Conservation (phyloP, 2,113 vertebrate species). For the Pandion haliaetus region DNA sequence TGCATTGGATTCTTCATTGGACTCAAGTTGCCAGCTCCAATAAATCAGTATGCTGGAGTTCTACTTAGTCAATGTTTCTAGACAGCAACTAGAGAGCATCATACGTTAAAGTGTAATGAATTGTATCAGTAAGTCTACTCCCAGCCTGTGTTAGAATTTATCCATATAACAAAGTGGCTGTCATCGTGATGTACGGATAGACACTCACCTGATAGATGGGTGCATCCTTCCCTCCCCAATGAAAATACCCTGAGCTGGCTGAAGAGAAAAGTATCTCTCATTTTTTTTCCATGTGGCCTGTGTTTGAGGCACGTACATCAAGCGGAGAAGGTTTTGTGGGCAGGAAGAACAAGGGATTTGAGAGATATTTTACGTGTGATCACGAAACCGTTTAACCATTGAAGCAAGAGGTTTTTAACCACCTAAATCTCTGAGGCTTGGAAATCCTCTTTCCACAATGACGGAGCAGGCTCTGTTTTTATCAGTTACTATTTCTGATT, state of each 20-base stretch:
- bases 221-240: not conserved
- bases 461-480: not conserved
- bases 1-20: constrained; percentile 16
- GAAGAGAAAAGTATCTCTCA: not conserved
- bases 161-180: constrained; percentile 28
- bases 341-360: not conserved
- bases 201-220: not conserved
- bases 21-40: constrained; percentile 4
- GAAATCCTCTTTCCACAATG: not conserved
- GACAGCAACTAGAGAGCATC: not conserved
- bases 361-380: not conserved
- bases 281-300: not conserved
- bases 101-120: constrained; percentile 23
- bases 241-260: not conserved
- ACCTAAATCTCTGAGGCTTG: not conserved
- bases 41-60: constrained; percentile 46
- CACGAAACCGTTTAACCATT: not conserved
- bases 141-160: not conserved
- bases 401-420: not conserved
- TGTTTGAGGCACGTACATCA: not conserved
- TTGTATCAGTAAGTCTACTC: constrained; percentile 28
- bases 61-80: constrained; percentile 10
- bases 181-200: not conserved
- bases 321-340: not conserved
- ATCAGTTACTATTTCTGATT: not conserved